Base-by-base conservation (phyloP, 2,888 invertebrate genomes). In the Catonia carolina region DNA sequence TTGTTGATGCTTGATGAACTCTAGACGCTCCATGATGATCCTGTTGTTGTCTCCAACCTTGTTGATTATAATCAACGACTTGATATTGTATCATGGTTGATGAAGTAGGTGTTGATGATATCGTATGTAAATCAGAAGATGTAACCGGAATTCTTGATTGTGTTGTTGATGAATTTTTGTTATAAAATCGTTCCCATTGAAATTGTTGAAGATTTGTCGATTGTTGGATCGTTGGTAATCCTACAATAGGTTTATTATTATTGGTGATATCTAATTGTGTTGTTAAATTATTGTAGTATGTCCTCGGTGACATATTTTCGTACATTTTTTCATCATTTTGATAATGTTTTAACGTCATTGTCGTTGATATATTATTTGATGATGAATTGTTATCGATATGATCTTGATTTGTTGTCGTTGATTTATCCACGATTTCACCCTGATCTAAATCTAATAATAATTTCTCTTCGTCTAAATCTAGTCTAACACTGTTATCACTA, bases 391-490 rank as follows among this genome's bases (percentile, higher is more conserved):
- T 42, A 18, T 18, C 14, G 12, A 17, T 50, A 12, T 12, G 36
- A 10, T n/a, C 14, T 2, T 22, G 15, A 22, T 18, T 31, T 7
- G 10, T 33, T 22, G 39, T n/a, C 15, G 17, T 12, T 10, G 2
- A 2, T n/a, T 45, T 22, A 14, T 55, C 55, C 37, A 56, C 53
- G 41, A 56, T 14, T 23, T 53, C 36, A 3, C 56, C 56, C 27
- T 52, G 52, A 23, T 56, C 56, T 10, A 56, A 18, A n/a, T 56
- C 56, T 14, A 56, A 51, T 23, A 56, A 53, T 41, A 56, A 47
- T 39, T 56, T 56, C 1, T 23, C 39, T 18, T 56, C 56, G 4
- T 17, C 17, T 8, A 6, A 6, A 6, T 8, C 27, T 8, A 8
- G 5, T 6, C 27, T 27, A 6, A 8, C 4, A 27, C 27, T 27